phyloP scores from a whole-genome alignment of 2,113 vertebrate genomes.

The Triplophysa rosa region DNA sequence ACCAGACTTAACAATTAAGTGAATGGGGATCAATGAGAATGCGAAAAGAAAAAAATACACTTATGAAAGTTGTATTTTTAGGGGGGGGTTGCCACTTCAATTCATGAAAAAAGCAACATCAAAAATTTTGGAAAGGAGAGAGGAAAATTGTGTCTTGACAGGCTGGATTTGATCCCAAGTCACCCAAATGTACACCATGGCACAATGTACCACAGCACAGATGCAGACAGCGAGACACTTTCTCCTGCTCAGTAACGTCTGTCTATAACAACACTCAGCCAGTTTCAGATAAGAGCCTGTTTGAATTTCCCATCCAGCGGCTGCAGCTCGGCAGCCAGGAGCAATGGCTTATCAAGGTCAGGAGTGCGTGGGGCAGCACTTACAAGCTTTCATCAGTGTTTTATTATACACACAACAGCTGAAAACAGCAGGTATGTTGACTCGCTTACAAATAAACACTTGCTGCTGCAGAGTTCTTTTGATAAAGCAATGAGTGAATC shows the following conservation, averaged over 20 bases:
- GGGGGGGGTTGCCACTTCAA: too few relatives aligned
- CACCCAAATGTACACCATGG: too few relatives aligned
- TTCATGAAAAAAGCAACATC: too few relatives aligned
- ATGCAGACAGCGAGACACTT: slow-evolving; percentile 10
- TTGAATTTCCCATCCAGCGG: slow-evolving; percentile 57
- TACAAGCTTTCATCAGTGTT: slow-evolving; percentile 61
- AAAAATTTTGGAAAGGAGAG: too few relatives aligned
- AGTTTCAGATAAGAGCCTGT: slow-evolving; percentile 60
- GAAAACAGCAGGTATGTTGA: slow-evolving; percentile 31
- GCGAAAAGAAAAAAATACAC: too few relatives aligned
- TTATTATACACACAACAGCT: slow-evolving; percentile 45
- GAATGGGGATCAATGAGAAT: too few relatives aligned
- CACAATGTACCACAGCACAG: neutral
- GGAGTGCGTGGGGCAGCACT: slow-evolving; percentile 55
- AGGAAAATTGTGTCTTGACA: too few relatives aligned
- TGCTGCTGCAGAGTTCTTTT: neutral
- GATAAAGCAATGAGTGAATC: neutral
- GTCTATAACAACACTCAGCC: slow-evolving; percentile 31
- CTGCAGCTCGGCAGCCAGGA: slow-evolving; percentile 17
- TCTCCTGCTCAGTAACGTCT: slow-evolving; percentile 4
- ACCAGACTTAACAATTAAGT: too few relatives aligned
- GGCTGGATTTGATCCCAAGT: too few relatives aligned
- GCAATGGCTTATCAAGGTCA: slow-evolving; percentile 69
- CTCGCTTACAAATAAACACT: slow-evolving; percentile 17
- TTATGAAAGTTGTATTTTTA: too few relatives aligned